Evolutionary conservation across 2,888 invertebrate species (phyloP), one percentile per base, ranked within the genome.

Genomic region (Monoplex corrugatus): DNA sequence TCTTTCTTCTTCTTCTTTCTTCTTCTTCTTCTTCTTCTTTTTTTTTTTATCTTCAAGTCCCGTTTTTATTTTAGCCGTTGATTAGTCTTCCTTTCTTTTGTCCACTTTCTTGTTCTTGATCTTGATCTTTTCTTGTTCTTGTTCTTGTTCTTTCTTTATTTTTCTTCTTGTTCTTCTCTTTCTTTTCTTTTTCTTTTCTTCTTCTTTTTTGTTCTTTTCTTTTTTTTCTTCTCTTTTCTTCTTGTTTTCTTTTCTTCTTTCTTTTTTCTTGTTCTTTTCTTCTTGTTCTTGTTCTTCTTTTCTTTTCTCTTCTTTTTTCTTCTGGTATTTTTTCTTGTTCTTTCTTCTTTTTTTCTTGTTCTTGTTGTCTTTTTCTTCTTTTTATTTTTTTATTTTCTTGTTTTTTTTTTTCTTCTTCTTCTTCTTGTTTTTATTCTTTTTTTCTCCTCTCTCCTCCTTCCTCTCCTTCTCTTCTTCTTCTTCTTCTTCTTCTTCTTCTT

Each of bases 341-440:
- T 2, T 28, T 16, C 28, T 10, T 28, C 28, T 10, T 28, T 57
- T 57, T 16, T 13, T 50, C 50, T 50, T 16, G 10, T 10, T 57
- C 3, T 57, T 57, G 13, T 45, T 28, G 28, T n/a, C 57, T 10
- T 57, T 28, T 57, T 57, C 19, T 57, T 10, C 16, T 16, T 57
- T 16, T 16, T 57, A 43, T 2, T 23, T 57, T 28, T 1, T 57
- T 68, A 35, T 45, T 45, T 68, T 35, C 72, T 86, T 89, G 43
- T 87, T 78, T 63, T 78, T 63, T 40, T 86, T 68, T 40, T 35
- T 32, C 35, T 32, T 13, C 57, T 1, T 78, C 38, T 44, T 32
- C 10, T 57, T 83, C 38, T 87, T 83, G 86, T 45, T 87, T 75
- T 80, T 80, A 43, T 38, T 86, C 83, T 50, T 38, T 75, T 32